Conservation (phyloP, 2,888 invertebrate species). For the Idaea dimidiata region DNA sequence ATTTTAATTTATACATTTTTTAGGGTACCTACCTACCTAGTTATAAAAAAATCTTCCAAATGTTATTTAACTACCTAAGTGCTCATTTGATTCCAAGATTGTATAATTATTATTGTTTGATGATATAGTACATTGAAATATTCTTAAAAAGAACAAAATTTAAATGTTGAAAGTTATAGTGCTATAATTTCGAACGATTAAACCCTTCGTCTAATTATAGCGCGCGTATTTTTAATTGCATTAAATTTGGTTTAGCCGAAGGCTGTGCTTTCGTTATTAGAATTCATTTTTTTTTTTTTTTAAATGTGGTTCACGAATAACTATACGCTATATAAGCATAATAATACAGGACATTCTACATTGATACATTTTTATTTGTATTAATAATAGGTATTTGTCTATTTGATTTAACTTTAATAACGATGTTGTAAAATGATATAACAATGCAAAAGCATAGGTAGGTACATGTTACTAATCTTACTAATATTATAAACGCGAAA, state of each 20-base stretch:
- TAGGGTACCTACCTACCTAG: neutral
- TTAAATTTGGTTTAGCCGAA: constrained; percentile 31
- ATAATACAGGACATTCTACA: too few relatives aligned
- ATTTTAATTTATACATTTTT: too few relatives aligned
- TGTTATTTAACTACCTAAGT: neutral
- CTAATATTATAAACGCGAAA: too few relatives aligned
- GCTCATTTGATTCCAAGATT: neutral
- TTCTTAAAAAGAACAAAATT: neutral
- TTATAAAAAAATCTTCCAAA: neutral
- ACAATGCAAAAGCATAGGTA: too few relatives aligned
- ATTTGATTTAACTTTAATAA: too few relatives aligned
- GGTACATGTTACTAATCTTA: too few relatives aligned
- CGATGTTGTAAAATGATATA: too few relatives aligned
- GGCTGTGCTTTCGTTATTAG: constrained; percentile 23
- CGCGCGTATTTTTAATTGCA: constrained; percentile 59
- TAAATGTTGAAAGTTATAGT: constrained; percentile 24
- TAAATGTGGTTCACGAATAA: too few relatives aligned
- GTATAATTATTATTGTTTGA: constrained; percentile 15
- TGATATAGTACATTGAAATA: constrained; percentile 22
- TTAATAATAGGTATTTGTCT: too few relatives aligned
- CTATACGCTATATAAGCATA: too few relatives aligned
- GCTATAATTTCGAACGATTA: constrained; percentile 52
- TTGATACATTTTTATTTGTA: too few relatives aligned
- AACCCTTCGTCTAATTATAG: constrained; percentile 57
- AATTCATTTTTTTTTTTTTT: constrained; percentile 24